Evolutionary conservation across 2,113 vertebrate genomes (phyloP).

Genomic region (Alligator sinensis): DNA sequence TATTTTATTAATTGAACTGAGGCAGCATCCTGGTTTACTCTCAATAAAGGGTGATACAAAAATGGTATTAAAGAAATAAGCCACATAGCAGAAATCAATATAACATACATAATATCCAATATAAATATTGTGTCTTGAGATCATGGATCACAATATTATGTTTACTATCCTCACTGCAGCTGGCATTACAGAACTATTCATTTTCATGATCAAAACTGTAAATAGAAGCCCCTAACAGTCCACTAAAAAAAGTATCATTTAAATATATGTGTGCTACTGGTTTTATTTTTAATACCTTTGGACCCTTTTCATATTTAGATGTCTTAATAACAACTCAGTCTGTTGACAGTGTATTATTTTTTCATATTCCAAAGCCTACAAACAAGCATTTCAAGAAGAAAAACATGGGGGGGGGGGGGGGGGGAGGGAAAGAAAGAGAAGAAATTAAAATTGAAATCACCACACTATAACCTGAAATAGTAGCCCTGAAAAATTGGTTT

Average conservation of each 20-base stretch:
- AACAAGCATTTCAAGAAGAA: conserved; percentile 64
- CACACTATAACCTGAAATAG: conserved; percentile 78
- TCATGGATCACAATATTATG: conserved; percentile 13
- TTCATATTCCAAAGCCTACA: conserved; percentile 49
- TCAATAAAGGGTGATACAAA: conserved; percentile 10
- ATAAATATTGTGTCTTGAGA: not conserved
- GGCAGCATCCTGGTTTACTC: conserved; percentile 14
- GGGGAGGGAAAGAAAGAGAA: conserved; percentile 51
- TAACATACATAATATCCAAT: not conserved
- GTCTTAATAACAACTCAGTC: conserved; percentile 63
- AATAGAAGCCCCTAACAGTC: conserved; percentile 51
- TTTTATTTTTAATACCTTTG: conserved; percentile 44
- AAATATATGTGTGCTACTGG: conserved; percentile 58
- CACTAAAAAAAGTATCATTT: conserved; percentile 47
- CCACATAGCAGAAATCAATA: not conserved
- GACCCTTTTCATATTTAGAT: conserved; percentile 25
- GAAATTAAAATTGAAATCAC: conserved; percentile 81
- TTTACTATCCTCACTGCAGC: conserved; percentile 21
- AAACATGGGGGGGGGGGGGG: conserved; percentile 58
- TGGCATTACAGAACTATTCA: conserved; percentile 5
- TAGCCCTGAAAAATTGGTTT: conserved; percentile 76
- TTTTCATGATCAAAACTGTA: not conserved
- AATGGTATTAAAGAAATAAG: conserved; percentile 15
- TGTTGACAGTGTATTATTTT: conserved; percentile 32
- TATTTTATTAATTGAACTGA: conserved; percentile 12